Evolutionary conservation across 2,797 vertebrate species (phyloP), one percentile per base, ranked within the genome.

Genomic region (Anolis apletophallus): DNA sequence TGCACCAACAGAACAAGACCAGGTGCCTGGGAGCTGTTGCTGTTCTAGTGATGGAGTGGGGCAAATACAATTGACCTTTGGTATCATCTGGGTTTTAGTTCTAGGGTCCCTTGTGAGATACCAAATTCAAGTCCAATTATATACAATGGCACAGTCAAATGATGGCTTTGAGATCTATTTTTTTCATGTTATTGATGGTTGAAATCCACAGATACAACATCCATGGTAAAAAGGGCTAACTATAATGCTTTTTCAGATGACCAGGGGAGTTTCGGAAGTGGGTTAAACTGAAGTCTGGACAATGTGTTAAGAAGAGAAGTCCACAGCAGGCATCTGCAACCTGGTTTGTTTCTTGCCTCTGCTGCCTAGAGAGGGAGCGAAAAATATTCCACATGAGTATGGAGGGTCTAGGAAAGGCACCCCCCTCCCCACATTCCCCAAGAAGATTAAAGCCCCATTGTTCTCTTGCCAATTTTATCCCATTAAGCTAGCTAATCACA

Each of bases 401-500:
- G 78, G 26, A 55, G 50, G 57, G 74, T 84, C 81, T 67, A 87
- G 76, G 76, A 79, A 87, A 87, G 40, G 46, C 57, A 67, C 72
- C 50, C 73, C 74, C 46, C 29, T 55, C 32, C 16, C 29, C 61
- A 1, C 17, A 46, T 59, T 55, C 72, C 50, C 75, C 69, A 54
- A 55, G 68, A 87, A 84, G 86, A 87, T 84, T 87, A 87, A 87
- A 87, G 86, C 81, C 68, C 81, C 76, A 64, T 87, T 84, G 86
- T 87, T 80, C 86, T 87, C 76, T 84, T 87, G 81, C 86, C 81
- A 87, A 87, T 87, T 87, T 87, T 87, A 87, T 68, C 75, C 81
- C 86, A 84, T 87, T 87, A 87, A 87, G 86, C 75, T 19, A 87
- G 81, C 86, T 87, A 87, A 87, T 87, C 86, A 87, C 86, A 87